Base-by-base conservation (phyloP, 2,888 invertebrate species). In the Torymus tubicola region DNA sequence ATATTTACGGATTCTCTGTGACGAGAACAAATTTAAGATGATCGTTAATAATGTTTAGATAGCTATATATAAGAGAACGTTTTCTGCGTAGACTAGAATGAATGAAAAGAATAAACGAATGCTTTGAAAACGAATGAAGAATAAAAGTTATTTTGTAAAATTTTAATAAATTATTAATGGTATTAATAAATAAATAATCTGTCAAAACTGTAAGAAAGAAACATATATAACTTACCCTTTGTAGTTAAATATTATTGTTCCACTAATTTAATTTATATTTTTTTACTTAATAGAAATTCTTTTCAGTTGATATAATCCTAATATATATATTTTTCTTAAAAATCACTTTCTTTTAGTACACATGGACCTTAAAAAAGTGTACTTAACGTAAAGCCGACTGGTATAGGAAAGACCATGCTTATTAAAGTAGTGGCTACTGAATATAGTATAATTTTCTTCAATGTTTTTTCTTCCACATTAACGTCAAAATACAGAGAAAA, bases 401-500 rank as follows among this genome's bases (percentile, higher is more conserved):
- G 96, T 82, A 97, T 97, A 0, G 98, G 98, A 18, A 99, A 99
- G 93, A 99, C 98, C 0, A 96, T 99, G 96, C 92, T 99, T 68
- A 98, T 98, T 5, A 98, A 99, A 92, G 99, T 99, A 1, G 99
- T 99, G 10, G 99, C 99, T 79, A 99, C 98, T 0, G 99, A 99
- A 92, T 99, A 99, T 91, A 96, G 97, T 50, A 97, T 99, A 70
- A 99, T 99, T 0, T 99, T 98, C 92, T 98, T 99, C 91, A 97
- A 98, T 91, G 98, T 99, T 1, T 98, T 98, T 14, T 98, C 98
- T 0, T 98, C 98, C 1, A 98, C 98, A 0, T 93, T 99, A 82
- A 98, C 98, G n/a, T 98, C 98, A 21, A 99, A 99, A 92, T 99
- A 98, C 92, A 93, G 98, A 76, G 99, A n/a, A n/a, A 99, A n/a